phyloP scores from a whole-genome alignment of 2,113 vertebrate species.

The Gobiocypris rarus region DNA sequence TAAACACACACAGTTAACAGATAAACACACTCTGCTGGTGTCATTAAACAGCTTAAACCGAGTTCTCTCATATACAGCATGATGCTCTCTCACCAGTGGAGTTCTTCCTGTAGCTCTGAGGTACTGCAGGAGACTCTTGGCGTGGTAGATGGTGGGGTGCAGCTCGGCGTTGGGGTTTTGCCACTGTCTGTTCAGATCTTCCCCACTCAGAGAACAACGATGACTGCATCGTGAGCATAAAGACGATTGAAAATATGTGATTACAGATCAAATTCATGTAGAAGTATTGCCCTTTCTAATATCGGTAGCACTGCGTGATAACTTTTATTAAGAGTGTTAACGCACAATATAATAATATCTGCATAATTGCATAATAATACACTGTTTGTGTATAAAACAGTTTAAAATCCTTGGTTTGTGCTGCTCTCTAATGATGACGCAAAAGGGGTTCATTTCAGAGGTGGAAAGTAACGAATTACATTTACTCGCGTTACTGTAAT shows the following conservation, averaged over 20 bases:
- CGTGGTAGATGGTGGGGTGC: slow-evolving; percentile 97
- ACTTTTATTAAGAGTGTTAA: neutral
- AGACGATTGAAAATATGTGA: neutral
- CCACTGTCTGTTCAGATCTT: slow-evolving; percentile 99
- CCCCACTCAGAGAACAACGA: slow-evolving; percentile 97
- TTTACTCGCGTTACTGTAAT: no score
- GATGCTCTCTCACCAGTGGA: slow-evolving; percentile 83
- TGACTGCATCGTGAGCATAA: slow-evolving; percentile 76
- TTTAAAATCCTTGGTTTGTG: neutral
- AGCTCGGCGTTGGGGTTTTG: slow-evolving; percentile 91
- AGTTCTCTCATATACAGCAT: neutral
- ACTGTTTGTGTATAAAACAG: no score
- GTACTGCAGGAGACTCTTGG: slow-evolving; percentile 96
- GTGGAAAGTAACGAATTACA: no score
- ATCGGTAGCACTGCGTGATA: neutral
- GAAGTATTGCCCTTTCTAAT: neutral
- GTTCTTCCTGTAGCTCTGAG: slow-evolving; percentile 89
- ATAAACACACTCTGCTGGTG: neutral
- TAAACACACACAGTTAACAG: slow-evolving; percentile 49
- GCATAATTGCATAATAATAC: no score
- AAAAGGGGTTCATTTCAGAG: no score
- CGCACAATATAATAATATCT: neutral
- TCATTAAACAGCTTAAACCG: neutral
- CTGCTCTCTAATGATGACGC: slow-evolving; percentile 68
- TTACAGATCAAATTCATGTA: neutral